Evolutionary conservation across 2,113 vertebrate species (phyloP), one percentile per base, ranked within the genome.

Genomic region (Spea bombifrons): DNA sequence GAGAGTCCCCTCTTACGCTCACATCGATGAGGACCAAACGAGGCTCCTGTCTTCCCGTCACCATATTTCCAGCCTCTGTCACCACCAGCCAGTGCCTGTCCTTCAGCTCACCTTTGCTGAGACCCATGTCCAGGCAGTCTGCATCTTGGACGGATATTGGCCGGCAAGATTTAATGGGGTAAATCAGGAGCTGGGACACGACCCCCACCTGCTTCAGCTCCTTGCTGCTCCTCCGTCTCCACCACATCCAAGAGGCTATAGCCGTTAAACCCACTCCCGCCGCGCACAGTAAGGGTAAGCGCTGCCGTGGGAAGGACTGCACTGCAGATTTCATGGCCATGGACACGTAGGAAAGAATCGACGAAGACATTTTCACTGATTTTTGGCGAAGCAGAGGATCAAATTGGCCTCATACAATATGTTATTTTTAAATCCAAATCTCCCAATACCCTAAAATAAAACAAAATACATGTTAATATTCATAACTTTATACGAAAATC

Each of bases 41-140:
- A 2, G 96, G 96, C 86, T 97, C 87, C 87, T 97, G 95, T 13
- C 95, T 88, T 59, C 88, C 96, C 0, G 97, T 97, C 59, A 96
- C 89, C 94, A 95, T 96, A 72, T 93, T 89, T 3, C 96, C 94
- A 0, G 94, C 93, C 61, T 96, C 94, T 0, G 90, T 92, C 70
- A 92, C 84, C 76, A 98, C 89, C 63, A 98, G 81, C 96, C 96
- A 99, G 76, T 96, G 95, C 82, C 97, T 97, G 81, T 98, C 96
- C 76, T 86, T 86, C 83, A 98, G 74, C 0, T 92, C 88, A 3
- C 95, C 96, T 10, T 84, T 85, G 84, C 86, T 93, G 67, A 97
- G 81, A 0, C 97, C 96, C 76, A 92, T 6, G 0, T 84, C 69
- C 13, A 89, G 87, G 66, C 89, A 93, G 49, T 94, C 88, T 0